Percentiles rank a stretch among this genome's conserved stretches.
These are phyloP conservation scores for Carassius gibelio DNA, from an alignment of 2,113 vertebrate species.

Conservation along the genomic window DNA sequence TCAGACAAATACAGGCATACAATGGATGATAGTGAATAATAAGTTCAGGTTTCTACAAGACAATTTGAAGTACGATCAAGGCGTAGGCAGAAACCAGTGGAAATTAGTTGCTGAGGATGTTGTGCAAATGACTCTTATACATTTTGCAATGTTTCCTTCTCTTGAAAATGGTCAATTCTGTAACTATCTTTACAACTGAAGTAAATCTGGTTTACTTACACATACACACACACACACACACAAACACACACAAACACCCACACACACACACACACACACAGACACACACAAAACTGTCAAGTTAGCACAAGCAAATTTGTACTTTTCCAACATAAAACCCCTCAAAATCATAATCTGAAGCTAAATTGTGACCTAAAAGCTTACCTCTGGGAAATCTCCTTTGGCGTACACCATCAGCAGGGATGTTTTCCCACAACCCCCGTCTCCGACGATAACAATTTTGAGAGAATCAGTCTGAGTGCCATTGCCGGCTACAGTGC, in stretches of 20 bases:
- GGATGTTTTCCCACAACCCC: constrained; percentile 95
- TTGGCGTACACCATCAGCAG: constrained; percentile 93
- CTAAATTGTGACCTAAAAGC: constrained; percentile 41
- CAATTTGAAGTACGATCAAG: neutral
- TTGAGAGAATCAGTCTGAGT: constrained; percentile 77
- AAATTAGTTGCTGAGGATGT: constrained; percentile 17
- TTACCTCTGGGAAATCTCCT: constrained; percentile 95
- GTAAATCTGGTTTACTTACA: neutral
- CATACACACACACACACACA: neutral
- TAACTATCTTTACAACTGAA: neutral
- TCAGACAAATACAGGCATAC: neutral
- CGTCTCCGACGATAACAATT: constrained; percentile 92
- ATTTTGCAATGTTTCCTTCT: constrained; percentile 17
- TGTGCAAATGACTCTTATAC: constrained; percentile 14
- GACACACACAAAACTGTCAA: neutral
- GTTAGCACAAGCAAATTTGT: neutral
- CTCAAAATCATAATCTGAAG: neutral
- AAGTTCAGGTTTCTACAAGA: neutral
- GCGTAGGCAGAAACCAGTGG: constrained; percentile 30
- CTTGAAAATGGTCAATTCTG: neutral
- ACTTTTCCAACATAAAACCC: neutral
- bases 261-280: neutral
- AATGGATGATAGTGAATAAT: neutral
- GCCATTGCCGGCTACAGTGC: constrained; percentile 43
- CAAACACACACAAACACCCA: neutral